Base-by-base conservation (phyloP, 2,888 invertebrate genomes). In the Eupithecia centaureata region DNA sequence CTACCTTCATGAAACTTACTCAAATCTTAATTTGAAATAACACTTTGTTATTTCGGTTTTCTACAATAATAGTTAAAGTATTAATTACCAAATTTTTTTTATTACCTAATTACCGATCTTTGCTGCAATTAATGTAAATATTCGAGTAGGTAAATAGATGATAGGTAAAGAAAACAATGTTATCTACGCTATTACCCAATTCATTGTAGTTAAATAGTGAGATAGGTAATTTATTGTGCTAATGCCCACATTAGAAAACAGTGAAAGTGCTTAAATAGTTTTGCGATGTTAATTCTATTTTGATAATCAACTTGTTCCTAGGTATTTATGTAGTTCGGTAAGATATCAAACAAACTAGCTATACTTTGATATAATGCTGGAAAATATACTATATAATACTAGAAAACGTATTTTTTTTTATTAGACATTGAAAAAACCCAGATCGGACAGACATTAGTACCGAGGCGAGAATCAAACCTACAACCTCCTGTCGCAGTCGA, bases 221-320 rank as follows among this genome's bases (percentile, higher is more conserved):
- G 10, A 8, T 54, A 28, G n/a, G 7, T 27, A 25, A n/a, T 13
- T 27, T 27, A 59, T 1, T 60, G 38, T 47, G 60, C 28, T 60
- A 60, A 60, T 60, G 27, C 42, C 27, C 65, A 63, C 56, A 63
- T 32, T 64, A 59, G 42, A 64, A 58, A 51, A 64, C 28, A 28
- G 58, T 64, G 64, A 63, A 63, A 63, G 63, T 65, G 58, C 52
- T 54, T 42, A n/a, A n/a, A 28, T n/a, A 30, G 54, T 28, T 10
- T 28, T 30, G 28, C 27, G n/a, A 56, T 56, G 27, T n/a, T 56
- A 56, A 56, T 56, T 56, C 18, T n/a, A 56, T 56, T 28, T 30
- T 30, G 38, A 38, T 38, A n/a, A 38, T n/a, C 38, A 5, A 33
- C 33, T n/a, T 38, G n/a, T n/a, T n/a, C n/a, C 38, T 7, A n/a